phyloP scores from a whole-genome alignment of 2,888 invertebrate species.

The Ctena decussata region DNA sequence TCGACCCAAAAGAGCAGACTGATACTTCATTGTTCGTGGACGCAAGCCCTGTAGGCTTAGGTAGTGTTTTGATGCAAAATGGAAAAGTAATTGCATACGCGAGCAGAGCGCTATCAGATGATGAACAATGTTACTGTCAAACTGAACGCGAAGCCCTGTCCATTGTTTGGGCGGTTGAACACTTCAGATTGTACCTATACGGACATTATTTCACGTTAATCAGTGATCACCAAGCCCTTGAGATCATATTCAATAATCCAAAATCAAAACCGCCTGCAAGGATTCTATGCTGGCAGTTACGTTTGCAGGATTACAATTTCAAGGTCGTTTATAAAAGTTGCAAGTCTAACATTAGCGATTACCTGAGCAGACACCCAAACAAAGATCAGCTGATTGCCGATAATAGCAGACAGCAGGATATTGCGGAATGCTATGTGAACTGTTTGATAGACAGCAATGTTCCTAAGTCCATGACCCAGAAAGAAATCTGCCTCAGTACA shows the following conservation, averaged over 20 bases:
- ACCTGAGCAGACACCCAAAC: constrained; percentile 66
- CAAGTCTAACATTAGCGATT: constrained; percentile 71
- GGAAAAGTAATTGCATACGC: constrained; percentile 49
- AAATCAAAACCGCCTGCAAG: constrained; percentile 52
- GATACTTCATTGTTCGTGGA: constrained; percentile 53
- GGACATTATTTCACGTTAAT: constrained; percentile 27
- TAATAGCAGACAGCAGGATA: constrained; percentile 22
- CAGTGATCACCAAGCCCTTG: constrained; percentile 29
- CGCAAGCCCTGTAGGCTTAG: constrained; percentile 68
- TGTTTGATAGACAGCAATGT: constrained; percentile 51
- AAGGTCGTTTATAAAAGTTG: constrained; percentile 63
- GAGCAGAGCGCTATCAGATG: constrained; percentile 49
- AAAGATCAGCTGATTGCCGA: neutral
- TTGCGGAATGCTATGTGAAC: constrained; percentile 70
- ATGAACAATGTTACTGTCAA: constrained; percentile 64
- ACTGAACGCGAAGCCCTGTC: constrained; percentile 68
- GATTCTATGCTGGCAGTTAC: constrained; percentile 62
- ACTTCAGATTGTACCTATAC: constrained; percentile 69
- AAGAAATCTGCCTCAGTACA: constrained; percentile 64
- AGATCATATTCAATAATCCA: constrained; percentile 13
- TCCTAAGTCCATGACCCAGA: constrained; percentile 68
- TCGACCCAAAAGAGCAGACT: constrained; percentile 45
- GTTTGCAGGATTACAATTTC: constrained; percentile 66
- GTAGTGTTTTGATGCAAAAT: constrained; percentile 57
- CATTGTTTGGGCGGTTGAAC: constrained; percentile 70